Evolutionary conservation across 2,113 vertebrate species (phyloP).

Genomic region (Oxygymnocypris stewartii): DNA sequence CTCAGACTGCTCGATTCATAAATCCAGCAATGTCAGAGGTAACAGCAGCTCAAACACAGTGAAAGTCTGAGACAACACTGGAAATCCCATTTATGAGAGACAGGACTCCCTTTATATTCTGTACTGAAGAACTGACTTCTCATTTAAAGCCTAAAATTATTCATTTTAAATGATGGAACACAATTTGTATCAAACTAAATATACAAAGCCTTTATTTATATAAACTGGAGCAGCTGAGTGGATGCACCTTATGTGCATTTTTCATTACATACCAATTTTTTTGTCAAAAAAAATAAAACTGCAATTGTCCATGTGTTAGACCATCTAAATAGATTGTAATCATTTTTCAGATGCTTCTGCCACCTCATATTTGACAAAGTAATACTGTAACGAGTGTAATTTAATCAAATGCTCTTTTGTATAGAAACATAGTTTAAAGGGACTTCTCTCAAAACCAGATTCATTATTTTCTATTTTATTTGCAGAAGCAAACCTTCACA

Average conservation of each 20-base stretch:
- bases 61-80: background rate
- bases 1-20: constrained; percentile 4
- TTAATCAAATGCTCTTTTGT: too few relatives aligned
- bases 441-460: background rate
- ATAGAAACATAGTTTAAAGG: background rate
- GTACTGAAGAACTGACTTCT: background rate
- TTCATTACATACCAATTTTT: background rate
- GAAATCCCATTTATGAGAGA: background rate
- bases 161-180: background rate
- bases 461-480: background rate
- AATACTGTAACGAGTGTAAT: background rate
- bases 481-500: background rate
- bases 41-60: background rate
- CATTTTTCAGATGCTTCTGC: background rate
- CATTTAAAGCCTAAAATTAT: background rate
- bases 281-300: background rate
- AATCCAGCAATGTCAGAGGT: constrained; percentile 8
- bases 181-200: background rate
- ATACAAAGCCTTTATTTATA: background rate
- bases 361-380: background rate
- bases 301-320: background rate
- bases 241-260: background rate
- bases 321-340: background rate
- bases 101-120: background rate
- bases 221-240: background rate